Base-by-base conservation (phyloP, 2,113 vertebrate species). In the Accipiter virgatus region DNA sequence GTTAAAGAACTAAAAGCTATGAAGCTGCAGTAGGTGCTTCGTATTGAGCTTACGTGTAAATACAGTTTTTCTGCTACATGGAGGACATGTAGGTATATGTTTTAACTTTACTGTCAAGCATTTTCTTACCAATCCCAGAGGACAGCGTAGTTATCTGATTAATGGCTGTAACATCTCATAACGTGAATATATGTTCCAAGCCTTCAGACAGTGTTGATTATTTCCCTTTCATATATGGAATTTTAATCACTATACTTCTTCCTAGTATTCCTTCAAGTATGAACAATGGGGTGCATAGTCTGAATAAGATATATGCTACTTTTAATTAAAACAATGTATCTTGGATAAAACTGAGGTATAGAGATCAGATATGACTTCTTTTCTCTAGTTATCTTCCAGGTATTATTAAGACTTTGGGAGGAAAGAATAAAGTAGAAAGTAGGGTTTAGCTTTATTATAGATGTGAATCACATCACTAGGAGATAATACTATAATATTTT, bases 401-500 rank as follows among this genome's bases (percentile, higher is more conserved):
- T 55, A 93, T 93, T 89, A 89, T 97, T 96, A 95, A 90, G 58
- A 94, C 32, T 92, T 88, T 31, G 6, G 29, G 15, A 94, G 42
- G 71, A 38, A 95, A 90, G 63, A 96, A 93, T 78, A 90, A 97
- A 94, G 38, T 53, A 87, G 48, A 94, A 91, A 68, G 34, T 88
- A 96, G 11, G 42, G 16, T 86, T 96, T 96, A 65, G n/a, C 45
- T 92, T 96, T 97, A 94, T 97, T 97, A 95, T 82, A 96, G 56
- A 97, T 96, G 81, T 95, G 78, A 95, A 91, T 86, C 91, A 96
- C 78, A 97, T 94, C 59, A 59, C 89, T 86, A 91, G 62, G 81
- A 97, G 89, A 96, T 97, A 98, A 96, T 94, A 56, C 68, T 85
- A 48, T 91, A 94, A 96, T 97, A 96, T 97, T 98, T 98, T 97